phyloP scores from a whole-genome alignment of 2,888 invertebrate genomes.

The Drosophila quinaria region DNA sequence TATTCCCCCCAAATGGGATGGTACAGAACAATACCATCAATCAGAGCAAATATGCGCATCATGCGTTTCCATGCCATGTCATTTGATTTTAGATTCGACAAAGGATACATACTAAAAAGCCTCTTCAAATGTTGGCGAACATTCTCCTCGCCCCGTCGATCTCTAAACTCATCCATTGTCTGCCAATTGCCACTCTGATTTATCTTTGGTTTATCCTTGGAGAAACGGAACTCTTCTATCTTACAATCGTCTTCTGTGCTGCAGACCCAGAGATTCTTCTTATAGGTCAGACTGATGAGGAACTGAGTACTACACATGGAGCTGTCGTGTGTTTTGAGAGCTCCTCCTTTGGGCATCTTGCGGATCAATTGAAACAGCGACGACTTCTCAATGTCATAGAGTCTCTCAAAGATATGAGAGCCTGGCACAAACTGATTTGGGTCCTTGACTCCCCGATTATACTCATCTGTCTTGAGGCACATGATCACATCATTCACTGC shows the following conservation, averaged over 20 bases:
- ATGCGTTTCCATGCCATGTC: slow-evolving; percentile 88
- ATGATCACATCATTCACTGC: slow-evolving; percentile 88
- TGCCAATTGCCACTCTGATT: too few relatives aligned
- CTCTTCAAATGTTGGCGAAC: slow-evolving; percentile 87
- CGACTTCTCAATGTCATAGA: slow-evolving; percentile 87
- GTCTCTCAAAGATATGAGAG: slow-evolving; percentile 88
- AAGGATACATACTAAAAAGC: slow-evolving; percentile 87
- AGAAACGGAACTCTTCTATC: slow-evolving; percentile 56
- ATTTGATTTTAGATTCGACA: slow-evolving; percentile 86
- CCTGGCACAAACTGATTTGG: slow-evolving; percentile 88
- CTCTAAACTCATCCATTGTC: slow-evolving; percentile 62
- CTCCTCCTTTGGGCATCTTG: slow-evolving; percentile 91
- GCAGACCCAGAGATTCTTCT: slow-evolving; percentile 87
- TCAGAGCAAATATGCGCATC: slow-evolving; percentile 86
- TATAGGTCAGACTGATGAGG: slow-evolving; percentile 88
- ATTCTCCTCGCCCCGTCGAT: slow-evolving; percentile 61
- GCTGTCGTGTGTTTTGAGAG: slow-evolving; percentile 90
- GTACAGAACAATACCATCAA: slow-evolving; percentile 87
- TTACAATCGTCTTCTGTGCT: slow-evolving; percentile 38
- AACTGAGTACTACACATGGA: slow-evolving; percentile 88
- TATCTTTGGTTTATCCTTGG: slow-evolving; percentile 63
- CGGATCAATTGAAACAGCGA: slow-evolving; percentile 89
- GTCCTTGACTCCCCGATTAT: slow-evolving; percentile 87
- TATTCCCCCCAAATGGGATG: slow-evolving; percentile 89
- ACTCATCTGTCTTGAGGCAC: slow-evolving; percentile 87